These are phyloP conservation scores for Podarcis siculus DNA, from an alignment of 2,797 vertebrate species.

Conservation along the genomic window DNA sequence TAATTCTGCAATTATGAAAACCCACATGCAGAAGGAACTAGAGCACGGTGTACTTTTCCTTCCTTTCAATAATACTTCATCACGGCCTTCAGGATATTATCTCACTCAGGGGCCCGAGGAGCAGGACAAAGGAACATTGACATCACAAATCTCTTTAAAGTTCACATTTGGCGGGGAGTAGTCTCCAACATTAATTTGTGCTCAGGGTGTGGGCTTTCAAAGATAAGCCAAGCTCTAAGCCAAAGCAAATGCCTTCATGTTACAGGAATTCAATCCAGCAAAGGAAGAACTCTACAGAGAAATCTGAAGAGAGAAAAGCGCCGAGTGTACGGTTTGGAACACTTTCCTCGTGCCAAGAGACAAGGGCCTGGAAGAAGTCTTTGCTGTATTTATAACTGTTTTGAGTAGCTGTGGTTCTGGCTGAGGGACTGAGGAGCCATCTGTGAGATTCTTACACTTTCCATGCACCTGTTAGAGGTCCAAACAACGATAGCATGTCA, in stretches of 20 bases:
- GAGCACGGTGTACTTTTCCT: constrained; percentile 52
- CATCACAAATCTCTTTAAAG: constrained; percentile 63
- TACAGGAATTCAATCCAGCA: constrained; percentile 43
- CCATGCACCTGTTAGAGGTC: not conserved
- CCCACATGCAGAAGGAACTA: constrained; percentile 54
- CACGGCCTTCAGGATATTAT: constrained; percentile 58
- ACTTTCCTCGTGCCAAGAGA: constrained; percentile 32
- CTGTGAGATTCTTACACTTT: constrained; percentile 30
- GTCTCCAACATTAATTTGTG: constrained; percentile 57
- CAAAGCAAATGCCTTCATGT: constrained; percentile 49
- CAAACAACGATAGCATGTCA: not conserved
- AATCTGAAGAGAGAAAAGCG: not conserved
- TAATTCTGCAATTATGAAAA: constrained; percentile 61
- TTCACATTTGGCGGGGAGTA: constrained; percentile 61
- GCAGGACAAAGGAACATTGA: constrained; percentile 63
- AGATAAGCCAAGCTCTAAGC: constrained; percentile 39
- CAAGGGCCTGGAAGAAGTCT: constrained; percentile 28
- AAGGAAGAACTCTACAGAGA: constrained; percentile 18
- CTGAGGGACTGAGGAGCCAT: constrained; percentile 37
- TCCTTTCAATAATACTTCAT: constrained; percentile 65
- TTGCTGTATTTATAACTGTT: constrained; percentile 11
- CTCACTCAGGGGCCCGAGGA: constrained; percentile 61
- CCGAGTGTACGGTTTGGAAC: constrained; percentile 21
- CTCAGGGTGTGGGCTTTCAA: constrained; percentile 58
- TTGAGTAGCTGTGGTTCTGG: constrained; percentile 15